Evolutionary conservation across 2,113 vertebrate species (phyloP), one percentile per base, ranked within the genome.

Genomic region (Aix galericulata): DNA sequence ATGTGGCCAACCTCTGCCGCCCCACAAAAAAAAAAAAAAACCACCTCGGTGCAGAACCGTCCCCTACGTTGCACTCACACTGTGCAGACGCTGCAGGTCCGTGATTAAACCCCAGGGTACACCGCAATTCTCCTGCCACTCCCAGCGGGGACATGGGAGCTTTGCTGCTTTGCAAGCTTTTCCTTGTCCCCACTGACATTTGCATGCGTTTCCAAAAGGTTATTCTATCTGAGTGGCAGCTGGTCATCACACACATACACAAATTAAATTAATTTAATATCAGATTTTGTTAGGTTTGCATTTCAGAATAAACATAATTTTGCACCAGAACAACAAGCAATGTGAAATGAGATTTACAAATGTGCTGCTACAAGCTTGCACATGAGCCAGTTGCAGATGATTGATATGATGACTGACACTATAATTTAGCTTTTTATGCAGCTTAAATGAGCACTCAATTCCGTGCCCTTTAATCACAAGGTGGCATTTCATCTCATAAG

Each of bases 391-490:
- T 90, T 60, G 46, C 69, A 94, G 88, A 74, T 92, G 91, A 96
- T 84, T 88, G 93, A 86, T 91, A 91, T 3, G 17, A 78, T 74
- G 92, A 83, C 68, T 94, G 91, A 78, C 77, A 80, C 64, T 59
- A 18, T 81, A 86, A 92, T 93, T 90, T 78, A 83, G 76, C 42
- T 88, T 93, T 95, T 94, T 76, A 84, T 73, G 80, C 80, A 42
- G 62, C 63, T 96, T 91, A 92, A 96, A 86, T 53, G 82, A 95
- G 86, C 82, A 50, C 88, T 93, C 93, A 78, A 68, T 95, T 93
- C 88, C 40, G 66, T 81, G 71, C 32, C 79, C 80, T 88, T 91
- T 94, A 75, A 95, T 94, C 92, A 87, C 67, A 91, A 91, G 94
- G 73, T 64, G 81, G 77, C 74, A 82, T 94, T 96, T 91, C 83